Percentiles rank a stretch among this genome's conserved stretches.
Conservation (phyloP, 2,888 invertebrate species). For the Clitarchus hookeri region DNA sequence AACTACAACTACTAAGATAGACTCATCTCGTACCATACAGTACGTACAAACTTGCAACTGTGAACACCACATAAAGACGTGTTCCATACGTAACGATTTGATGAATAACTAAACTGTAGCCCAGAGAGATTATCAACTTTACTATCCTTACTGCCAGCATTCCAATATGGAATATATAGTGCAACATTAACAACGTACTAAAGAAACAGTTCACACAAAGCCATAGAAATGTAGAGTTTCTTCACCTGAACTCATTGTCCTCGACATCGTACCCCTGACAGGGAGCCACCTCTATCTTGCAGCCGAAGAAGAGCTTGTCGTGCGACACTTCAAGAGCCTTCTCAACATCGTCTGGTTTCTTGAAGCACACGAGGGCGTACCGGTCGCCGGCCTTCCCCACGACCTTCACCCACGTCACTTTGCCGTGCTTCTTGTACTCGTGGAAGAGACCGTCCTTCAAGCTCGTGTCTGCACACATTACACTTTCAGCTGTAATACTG, state of each 20-base stretch:
- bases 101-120: too few species aligned
- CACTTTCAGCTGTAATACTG: not conserved
- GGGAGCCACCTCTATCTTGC: conserved; percentile 93
- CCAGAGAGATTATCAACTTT: too few species aligned
- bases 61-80: too few species aligned
- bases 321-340: conserved; percentile 95
- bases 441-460: conserved; percentile 97
- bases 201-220: not conserved
- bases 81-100: too few species aligned
- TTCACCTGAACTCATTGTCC: conserved; percentile 53
- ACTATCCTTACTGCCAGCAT: too few species aligned
- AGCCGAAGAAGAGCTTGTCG: conserved; percentile 96
- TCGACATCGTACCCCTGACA: conserved; percentile 76
- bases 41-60: too few species aligned
- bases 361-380: conserved; percentile 94
- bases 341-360: conserved; percentile 95
- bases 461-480: conserved; percentile 78
- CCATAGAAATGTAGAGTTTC: not conserved
- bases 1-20: too few species aligned
- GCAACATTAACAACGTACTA: too few species aligned
- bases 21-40: too few species aligned
- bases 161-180: too few species aligned
- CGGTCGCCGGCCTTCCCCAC: conserved; percentile 89
- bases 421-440: conserved; percentile 98
- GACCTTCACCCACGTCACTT: conserved; percentile 94